These are phyloP conservation scores for Eolophus roseicapilla DNA, from an alignment of 2,113 vertebrate genomes.

Conservation along the genomic window DNA sequence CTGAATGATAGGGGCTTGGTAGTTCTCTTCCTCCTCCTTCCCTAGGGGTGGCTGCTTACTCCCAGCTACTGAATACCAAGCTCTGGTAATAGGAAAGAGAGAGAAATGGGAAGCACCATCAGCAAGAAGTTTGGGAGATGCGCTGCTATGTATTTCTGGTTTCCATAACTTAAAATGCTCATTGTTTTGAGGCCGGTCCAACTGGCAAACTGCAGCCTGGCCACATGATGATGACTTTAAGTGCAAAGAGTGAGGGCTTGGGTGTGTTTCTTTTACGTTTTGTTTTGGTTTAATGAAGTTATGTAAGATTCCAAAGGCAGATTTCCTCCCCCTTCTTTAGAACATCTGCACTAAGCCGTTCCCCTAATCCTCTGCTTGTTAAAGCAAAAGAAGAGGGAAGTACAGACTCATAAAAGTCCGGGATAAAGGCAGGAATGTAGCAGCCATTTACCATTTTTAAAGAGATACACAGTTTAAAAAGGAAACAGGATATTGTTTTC, in stretches of 20 bases:
- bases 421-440: conserved; percentile 42
- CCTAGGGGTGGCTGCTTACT: not conserved
- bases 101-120: not conserved
- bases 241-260: not conserved
- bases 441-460: not conserved
- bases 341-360: not conserved
- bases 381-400: not conserved
- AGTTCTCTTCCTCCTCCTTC: not conserved
- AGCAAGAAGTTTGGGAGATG: not conserved
- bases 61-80: not conserved
- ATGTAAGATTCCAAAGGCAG: not conserved
- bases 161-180: not conserved
- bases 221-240: not conserved
- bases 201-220: not conserved
- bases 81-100: not conserved
- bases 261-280: not conserved
- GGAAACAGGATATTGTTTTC: conserved; percentile 6
- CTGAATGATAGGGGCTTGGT: not conserved
- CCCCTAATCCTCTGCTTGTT: conserved; percentile 24
- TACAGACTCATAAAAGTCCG: not conserved
- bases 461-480: not conserved
- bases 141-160: fast-evolving
- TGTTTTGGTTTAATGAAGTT: not conserved
- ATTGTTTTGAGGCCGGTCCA: not conserved
- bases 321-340: not conserved